Percentiles rank a stretch among this genome's conserved stretches.
Evolutionary conservation across 1,140 invertebrate species (phyloP).

Genomic region (Trigoniulus corallinus): DNA sequence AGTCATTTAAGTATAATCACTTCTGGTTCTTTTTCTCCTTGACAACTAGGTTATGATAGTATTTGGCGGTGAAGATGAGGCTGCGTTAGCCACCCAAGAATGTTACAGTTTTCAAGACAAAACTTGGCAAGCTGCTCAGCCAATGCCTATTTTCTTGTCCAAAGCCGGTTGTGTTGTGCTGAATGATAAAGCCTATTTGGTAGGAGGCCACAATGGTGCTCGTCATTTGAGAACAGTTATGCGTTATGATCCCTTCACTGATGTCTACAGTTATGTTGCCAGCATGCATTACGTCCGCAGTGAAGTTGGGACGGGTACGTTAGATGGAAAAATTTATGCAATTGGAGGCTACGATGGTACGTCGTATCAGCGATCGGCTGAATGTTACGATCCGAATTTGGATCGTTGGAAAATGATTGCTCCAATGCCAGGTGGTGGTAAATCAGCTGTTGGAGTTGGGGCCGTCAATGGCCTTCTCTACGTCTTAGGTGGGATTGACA

Average conservation of each 20-base stretch:
- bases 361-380: constrained; percentile 47
- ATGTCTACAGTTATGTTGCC: constrained; percentile 45
- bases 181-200: constrained; percentile 4
- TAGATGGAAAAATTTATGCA: constrained; percentile 50
- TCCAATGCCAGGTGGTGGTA: constrained; percentile 32
- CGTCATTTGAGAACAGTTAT: constrained; percentile 62
- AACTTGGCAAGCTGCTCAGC: constrained; percentile 3
- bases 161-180: constrained; percentile 8
- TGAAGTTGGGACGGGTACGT: constrained; percentile 50
- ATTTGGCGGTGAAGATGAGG: constrained; percentile 8
- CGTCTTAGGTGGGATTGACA: constrained; percentile 35
- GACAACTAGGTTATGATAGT: constrained; percentile 10
- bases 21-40: too few species aligned
- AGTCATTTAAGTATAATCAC: too few species aligned
- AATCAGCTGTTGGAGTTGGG: constrained; percentile 22
- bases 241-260: constrained; percentile 46
- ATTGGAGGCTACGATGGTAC: constrained; percentile 64
- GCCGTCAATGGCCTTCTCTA: constrained; percentile 32
- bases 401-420: constrained; percentile 44
- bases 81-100: constrained; percentile 7
- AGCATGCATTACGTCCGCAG: constrained; percentile 52
- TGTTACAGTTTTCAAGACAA: constrained; percentile 9
- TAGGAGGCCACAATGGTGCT: constrained; percentile 67
- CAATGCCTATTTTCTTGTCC: constrained; percentile 7
- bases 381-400: constrained; percentile 37